Conservation (phyloP, 2,888 invertebrate species). For the Ditylenchus weischeri region DNA sequence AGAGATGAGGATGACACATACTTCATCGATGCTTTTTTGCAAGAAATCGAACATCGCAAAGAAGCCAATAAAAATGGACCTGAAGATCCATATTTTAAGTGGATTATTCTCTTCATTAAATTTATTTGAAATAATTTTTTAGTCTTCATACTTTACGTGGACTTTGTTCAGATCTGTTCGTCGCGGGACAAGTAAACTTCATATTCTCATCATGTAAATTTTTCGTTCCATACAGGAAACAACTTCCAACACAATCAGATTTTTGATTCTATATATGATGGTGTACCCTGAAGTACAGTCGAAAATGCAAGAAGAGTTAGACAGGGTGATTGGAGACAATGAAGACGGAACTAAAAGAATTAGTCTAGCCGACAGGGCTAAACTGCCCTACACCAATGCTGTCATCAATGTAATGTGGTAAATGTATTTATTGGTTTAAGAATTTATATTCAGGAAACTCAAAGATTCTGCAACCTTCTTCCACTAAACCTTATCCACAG, state of each 20-base stretch:
- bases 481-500: constrained; percentile 25
- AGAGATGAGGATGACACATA: neutral
- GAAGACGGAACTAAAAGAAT: neutral
- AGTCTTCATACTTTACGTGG: neutral
- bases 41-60: constrained; percentile 12
- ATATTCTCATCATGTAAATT: no score
- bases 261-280: constrained; percentile 23
- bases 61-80: neutral
- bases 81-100: constrained; percentile 9
- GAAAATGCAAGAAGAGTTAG: constrained; percentile 24
- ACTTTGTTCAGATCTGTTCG: constrained; percentile 5
- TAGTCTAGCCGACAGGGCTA: neutral
- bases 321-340: constrained; percentile 17
- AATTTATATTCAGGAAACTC: neutral
- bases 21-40: constrained; percentile 4
- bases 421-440: neutral
- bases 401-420: neutral
- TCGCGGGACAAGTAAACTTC: constrained; percentile 7
- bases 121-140: neutral
- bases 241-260: constrained; percentile 27
- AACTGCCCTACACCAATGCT: constrained; percentile 10
- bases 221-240: constrained; percentile 17
- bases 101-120: neutral
- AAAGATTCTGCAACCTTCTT: constrained; percentile 16
- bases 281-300: constrained; percentile 14